A percentile compares a stretch with the other conserved stretches of the same genome.
phyloP scores from a whole-genome alignment of 2,113 vertebrate species.

The Periophthalmus modestus region DNA sequence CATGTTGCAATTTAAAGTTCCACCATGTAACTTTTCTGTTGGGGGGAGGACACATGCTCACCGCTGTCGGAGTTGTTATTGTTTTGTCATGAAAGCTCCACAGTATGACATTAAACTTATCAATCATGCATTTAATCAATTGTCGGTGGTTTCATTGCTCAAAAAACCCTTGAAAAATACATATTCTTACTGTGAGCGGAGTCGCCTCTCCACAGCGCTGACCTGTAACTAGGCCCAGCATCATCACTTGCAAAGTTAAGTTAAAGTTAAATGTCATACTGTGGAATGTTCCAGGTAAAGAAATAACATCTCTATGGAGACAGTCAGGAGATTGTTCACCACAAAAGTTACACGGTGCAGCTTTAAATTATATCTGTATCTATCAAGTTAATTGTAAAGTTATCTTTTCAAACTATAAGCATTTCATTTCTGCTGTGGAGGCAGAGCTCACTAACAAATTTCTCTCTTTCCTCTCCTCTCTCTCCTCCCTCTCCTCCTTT shows the following conservation, averaged over 20 bases:
- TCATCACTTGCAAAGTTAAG: not conserved
- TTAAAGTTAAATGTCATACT: not conserved
- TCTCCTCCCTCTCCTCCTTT: slow-evolving; percentile 50
- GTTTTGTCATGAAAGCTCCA: no score
- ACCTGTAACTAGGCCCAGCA: no score
- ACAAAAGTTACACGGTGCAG: not conserved
- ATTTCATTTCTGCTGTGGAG: slow-evolving; percentile 54
- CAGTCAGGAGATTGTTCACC: no score
- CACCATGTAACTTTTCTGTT: not conserved
- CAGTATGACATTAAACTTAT: no score
- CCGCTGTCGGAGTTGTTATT: no score
- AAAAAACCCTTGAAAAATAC: no score
- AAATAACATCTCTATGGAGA: no score
- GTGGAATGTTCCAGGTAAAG: not conserved
- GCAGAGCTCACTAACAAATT: slow-evolving; percentile 63
- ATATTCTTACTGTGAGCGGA: no score
- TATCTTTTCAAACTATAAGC: slow-evolving; percentile 25
- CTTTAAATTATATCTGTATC: not conserved
- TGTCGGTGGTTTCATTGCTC: no score
- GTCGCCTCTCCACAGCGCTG: no score
- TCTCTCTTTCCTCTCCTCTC: slow-evolving; percentile 31
- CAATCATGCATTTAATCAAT: no score
- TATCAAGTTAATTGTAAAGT: not conserved
- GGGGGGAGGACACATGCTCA: no score
- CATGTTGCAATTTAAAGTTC: not conserved